Conservation (phyloP, 2,888 invertebrate genomes). For the Chymomyza caudatula region DNA sequence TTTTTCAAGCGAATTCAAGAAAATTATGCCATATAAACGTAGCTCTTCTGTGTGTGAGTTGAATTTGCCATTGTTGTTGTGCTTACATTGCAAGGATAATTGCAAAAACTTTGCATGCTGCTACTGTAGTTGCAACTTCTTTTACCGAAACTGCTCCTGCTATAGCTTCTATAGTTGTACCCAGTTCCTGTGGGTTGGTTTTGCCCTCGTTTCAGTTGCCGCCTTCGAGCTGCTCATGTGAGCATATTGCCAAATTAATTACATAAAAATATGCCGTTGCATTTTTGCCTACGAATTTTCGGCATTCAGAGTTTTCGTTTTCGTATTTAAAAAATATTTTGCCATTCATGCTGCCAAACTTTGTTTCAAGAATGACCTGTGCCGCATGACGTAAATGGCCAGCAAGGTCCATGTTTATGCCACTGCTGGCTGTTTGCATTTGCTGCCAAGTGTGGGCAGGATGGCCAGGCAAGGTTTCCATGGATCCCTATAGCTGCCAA, state of each 20-base stretch:
- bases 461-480: not conserved
- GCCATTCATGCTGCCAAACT: not conserved
- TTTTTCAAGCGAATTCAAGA: no score
- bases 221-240: not conserved
- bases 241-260: conserved; percentile 46
- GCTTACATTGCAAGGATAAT: conserved; percentile 36
- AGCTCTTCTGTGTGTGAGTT: not conserved
- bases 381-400: conserved; percentile 3
- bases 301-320: conserved; percentile 3
- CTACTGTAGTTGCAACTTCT: not conserved
- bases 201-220: not conserved
- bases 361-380: not conserved
- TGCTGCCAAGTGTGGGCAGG: not conserved
- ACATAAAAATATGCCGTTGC: conserved; percentile 55
- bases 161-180: no score
- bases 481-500: conserved; percentile 13
- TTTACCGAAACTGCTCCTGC: not conserved
- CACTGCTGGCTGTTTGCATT: conserved; percentile 21
- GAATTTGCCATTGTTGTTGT: conserved; percentile 3
- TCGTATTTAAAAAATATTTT: conserved; percentile 34
- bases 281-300: conserved; percentile 35
- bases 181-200: not conserved
- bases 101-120: conserved; percentile 41
- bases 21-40: not conserved
- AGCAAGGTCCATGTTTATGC: not conserved